Conservation (phyloP, 2,888 invertebrate genomes). For the Tenthredo notha region DNA sequence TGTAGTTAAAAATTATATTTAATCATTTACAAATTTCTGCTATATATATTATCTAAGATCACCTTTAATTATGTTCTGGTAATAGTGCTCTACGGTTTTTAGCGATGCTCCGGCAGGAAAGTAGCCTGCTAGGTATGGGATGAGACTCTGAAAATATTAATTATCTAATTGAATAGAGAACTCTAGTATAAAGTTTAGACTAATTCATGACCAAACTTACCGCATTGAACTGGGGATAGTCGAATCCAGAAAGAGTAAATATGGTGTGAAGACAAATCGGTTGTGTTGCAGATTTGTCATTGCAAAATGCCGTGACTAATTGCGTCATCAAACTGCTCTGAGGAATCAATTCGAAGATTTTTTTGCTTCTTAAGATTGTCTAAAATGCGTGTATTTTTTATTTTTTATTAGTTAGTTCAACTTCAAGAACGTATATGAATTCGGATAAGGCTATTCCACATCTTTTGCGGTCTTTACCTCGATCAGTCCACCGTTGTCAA, state of each 20-base stretch:
- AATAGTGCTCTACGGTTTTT: slow-evolving; percentile 57
- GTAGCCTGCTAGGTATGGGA: slow-evolving; percentile 58
- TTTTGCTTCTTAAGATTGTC: slow-evolving; percentile 56
- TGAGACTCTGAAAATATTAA: slow-evolving; percentile 53
- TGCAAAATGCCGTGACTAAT: slow-evolving; percentile 83
- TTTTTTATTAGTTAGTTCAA: background rate
- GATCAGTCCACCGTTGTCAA: slow-evolving; percentile 38
- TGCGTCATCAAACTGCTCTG: slow-evolving; percentile 82
- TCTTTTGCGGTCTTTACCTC: slow-evolving; percentile 4
- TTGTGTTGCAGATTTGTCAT: slow-evolving; percentile 80
- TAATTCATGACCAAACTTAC: slow-evolving; percentile 71
- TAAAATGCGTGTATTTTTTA: background rate
- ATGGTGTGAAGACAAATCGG: slow-evolving; percentile 86
- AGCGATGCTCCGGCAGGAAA: slow-evolving; percentile 60
- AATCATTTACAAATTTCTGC: background rate
- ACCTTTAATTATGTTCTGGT: slow-evolving; percentile 58
- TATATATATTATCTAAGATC: background rate
- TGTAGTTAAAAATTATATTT: background rate
- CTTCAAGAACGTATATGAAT: background rate
- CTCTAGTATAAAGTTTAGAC: background rate
- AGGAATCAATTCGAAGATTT: slow-evolving; percentile 83
- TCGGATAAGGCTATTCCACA: background rate
- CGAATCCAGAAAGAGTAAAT: slow-evolving; percentile 87
- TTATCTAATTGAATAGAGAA: background rate
- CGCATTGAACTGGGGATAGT: slow-evolving; percentile 83